Base-by-base conservation (phyloP, 2,113 vertebrate genomes). In the Elephantulus edwardii region DNA sequence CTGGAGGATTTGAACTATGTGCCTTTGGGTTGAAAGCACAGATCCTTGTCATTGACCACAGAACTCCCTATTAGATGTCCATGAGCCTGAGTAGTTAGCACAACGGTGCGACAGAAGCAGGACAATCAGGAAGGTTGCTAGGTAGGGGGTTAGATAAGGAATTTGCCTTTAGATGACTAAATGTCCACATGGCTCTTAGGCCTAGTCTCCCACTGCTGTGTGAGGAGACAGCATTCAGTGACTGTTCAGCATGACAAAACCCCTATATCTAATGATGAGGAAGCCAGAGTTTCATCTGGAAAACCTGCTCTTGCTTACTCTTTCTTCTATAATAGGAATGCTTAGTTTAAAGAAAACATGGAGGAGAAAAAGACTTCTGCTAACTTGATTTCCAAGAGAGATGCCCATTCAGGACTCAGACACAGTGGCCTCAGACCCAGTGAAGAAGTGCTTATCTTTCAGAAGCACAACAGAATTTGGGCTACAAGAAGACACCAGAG, bases 231-330 rank as follows among this genome's bases (percentile, higher is more conserved):
- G 9, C 83, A 30, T 66, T 64, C 77, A 54, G 12, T 62, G 33
- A 62, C 58, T 89, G 44, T 66, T 92, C 60, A 77, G 52, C 14
- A 35, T 26, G 60, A 33, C 56, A 91, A 38, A 89, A 92, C 75
- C 38, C 74, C 50, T 30, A n/a, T 90, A 50, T 66, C 38, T 88
- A 88, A 89, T 42, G 71, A 88, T 76, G 40, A 83, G 35, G 30
- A 75, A 78, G 54, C 30, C 33, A 44, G 50, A 46, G 40, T 66
- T 71, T 90, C 83, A 71, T 52, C 78, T 86, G 81, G 64, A 87
- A 92, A 81, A 71, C 24, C 8, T 84, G 33, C 38, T 84, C n/a
- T 44, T 80, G 28, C 28, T 79, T 90, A 64, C 9, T 16, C 22
- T 80, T 86, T 90, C 75, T 89, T 86, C 35, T 78, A 6, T 48